phyloP scores from a whole-genome alignment of 2,888 invertebrate genomes.

The Leucoma salicis region DNA sequence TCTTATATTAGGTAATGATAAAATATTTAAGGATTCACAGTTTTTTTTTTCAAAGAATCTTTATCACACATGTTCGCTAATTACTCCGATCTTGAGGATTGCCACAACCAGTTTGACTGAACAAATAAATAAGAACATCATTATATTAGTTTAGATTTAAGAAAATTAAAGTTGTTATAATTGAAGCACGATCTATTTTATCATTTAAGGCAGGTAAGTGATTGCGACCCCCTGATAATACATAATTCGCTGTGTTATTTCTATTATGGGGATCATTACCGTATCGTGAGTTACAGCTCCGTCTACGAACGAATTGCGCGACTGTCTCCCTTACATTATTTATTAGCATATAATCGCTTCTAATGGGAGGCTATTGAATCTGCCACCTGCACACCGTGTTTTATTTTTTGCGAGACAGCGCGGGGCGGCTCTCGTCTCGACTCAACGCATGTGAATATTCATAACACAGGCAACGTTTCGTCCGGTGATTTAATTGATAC shows the following conservation, averaged over 20 bases:
- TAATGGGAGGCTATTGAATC: constrained; percentile 80
- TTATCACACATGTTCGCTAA: no score
- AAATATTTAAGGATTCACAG: no score
- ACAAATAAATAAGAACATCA: no score
- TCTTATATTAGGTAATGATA: no score
- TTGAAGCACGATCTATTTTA: no score
- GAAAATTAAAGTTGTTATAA: no score
- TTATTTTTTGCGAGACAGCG: constrained; percentile 54
- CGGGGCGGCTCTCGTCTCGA: constrained; percentile 48
- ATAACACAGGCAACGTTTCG: constrained; percentile 51
- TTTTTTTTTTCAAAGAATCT: no score
- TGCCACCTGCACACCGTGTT: constrained; percentile 71
- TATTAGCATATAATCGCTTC: constrained; percentile 79
- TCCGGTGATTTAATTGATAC: constrained; percentile 71
- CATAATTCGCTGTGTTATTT: constrained; percentile 49
- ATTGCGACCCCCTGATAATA: constrained; percentile 20
- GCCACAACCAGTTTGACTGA: no score
- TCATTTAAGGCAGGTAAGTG: constrained; percentile 10
- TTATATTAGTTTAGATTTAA: no score
- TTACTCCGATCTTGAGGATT: no score
- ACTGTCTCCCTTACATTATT: constrained; percentile 74
- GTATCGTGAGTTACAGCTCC: constrained; percentile 65
- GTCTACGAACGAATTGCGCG: constrained; percentile 62
- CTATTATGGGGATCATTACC: constrained; percentile 69
- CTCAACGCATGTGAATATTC: constrained; percentile 67